Conservation (phyloP, 2,797 vertebrate species). For the Steatocranus sp. region DNA sequence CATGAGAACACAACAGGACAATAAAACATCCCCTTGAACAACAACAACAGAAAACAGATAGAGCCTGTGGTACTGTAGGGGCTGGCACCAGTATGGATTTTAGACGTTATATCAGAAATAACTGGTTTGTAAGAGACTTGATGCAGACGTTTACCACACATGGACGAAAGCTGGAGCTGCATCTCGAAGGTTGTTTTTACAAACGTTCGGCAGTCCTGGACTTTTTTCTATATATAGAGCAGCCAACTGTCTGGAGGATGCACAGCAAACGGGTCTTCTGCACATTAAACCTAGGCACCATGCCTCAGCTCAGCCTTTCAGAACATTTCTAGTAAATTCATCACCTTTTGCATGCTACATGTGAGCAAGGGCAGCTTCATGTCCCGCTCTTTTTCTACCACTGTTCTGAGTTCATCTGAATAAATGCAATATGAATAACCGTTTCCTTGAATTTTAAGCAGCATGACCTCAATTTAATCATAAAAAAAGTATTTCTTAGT, state of each 20-base stretch:
- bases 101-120: not conserved
- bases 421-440: not conserved
- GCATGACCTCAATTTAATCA: not conserved
- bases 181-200: not conserved
- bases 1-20: conserved; percentile 38
- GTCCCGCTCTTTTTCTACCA: fast-evolving
- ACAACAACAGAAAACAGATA: not conserved
- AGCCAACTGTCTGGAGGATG: not conserved
- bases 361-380: not conserved
- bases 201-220: not conserved
- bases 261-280: not conserved
- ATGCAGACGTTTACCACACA: conserved; percentile 9
- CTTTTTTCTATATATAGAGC: not conserved
- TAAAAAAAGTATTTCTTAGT: not conserved
- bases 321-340: not conserved
- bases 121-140: not conserved
- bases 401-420: not conserved
- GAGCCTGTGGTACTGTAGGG: conserved; percentile 2
- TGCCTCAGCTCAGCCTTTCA: not conserved
- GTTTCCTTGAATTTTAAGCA: not conserved
- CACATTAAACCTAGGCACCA: not conserved
- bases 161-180: not conserved
- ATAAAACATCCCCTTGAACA: conserved; percentile 4
- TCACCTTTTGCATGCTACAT: not conserved
- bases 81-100: conserved; percentile 1